A percentile compares a stretch with the other conserved stretches of the same genome.
phyloP scores from a whole-genome alignment of 2,888 invertebrate genomes.

The Disparrhopalites patrizii region DNA sequence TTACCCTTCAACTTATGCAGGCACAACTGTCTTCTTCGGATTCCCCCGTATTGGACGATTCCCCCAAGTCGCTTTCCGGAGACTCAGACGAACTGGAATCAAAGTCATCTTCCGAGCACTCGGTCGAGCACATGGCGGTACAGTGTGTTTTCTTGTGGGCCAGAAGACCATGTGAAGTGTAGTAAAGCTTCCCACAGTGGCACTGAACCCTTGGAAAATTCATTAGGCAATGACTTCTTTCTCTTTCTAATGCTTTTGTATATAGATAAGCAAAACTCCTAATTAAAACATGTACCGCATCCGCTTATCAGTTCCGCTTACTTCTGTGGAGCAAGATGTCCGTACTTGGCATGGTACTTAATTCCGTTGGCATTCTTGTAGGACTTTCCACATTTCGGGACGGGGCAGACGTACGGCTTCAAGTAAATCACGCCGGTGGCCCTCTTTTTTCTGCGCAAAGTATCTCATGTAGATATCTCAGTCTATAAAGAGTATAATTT shows the following conservation, averaged over 20 bases:
- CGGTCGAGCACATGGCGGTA: neutral
- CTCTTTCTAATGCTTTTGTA: too few relatives aligned
- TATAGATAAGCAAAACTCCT: neutral
- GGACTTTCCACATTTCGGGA: conserved; percentile 79
- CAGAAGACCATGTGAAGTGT: conserved; percentile 72
- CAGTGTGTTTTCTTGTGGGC: conserved; percentile 56
- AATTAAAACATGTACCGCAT: neutral
- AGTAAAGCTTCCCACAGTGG: conserved; percentile 80
- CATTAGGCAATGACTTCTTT: too few relatives aligned
- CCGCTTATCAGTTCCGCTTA: conserved; percentile 55
- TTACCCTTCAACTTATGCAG: too few relatives aligned
- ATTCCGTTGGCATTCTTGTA: conserved; percentile 86
- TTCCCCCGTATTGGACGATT: neutral
- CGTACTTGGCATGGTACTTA: conserved; percentile 82
- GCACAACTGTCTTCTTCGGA: neutral
- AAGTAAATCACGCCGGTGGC: neutral
- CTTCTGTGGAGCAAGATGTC: conserved; percentile 79
- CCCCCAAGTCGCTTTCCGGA: neutral
- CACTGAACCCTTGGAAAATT: conserved; percentile 71
- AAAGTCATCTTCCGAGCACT: neutral
- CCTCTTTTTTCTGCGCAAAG: neutral
- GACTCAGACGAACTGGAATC: neutral
- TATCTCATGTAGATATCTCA: neutral
- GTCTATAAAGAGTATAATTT: too few relatives aligned
- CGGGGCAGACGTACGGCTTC: conserved; percentile 60